Conservation (phyloP, 2,113 vertebrate genomes). For the Sitta europaea region DNA sequence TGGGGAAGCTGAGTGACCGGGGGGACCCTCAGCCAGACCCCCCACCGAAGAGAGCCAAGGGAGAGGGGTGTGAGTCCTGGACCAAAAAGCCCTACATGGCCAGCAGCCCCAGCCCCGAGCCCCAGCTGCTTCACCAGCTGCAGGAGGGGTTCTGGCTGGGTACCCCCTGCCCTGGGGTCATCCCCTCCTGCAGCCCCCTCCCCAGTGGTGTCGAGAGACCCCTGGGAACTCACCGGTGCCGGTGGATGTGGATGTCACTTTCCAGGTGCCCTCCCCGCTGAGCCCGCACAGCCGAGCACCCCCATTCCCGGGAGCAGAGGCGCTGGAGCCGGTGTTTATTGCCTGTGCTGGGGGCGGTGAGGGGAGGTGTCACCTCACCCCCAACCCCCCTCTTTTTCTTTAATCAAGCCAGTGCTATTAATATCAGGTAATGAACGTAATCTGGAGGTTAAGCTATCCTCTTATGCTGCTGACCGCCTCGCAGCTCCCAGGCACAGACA, state of each 20-base stretch:
- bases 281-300: background rate
- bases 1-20: background rate
- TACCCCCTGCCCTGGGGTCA: background rate
- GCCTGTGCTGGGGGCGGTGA: background rate
- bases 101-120: rapidly evolving
- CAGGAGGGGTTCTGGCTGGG: background rate
- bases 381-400: constrained; percentile 27
- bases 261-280: background rate
- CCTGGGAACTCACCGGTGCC: background rate
- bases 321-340: background rate
- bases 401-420: constrained; percentile 85
- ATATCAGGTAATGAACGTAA: constrained; percentile 85
- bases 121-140: background rate
- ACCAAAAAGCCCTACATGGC: rapidly evolving
- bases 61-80: background rate
- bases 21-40: background rate
- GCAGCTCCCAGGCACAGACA: background rate
- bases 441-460: constrained; percentile 82
- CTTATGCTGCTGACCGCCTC: constrained; percentile 76
- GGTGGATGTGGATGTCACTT: background rate
- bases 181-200: background rate
- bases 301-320: background rate
- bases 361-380: background rate
- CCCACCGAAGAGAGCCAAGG: rapidly evolving
- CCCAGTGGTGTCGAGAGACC: background rate